Evolutionary conservation across 2,797 vertebrate species (phyloP), one percentile per base, ranked within the genome.

Genomic region (Hybognathus amarus): DNA sequence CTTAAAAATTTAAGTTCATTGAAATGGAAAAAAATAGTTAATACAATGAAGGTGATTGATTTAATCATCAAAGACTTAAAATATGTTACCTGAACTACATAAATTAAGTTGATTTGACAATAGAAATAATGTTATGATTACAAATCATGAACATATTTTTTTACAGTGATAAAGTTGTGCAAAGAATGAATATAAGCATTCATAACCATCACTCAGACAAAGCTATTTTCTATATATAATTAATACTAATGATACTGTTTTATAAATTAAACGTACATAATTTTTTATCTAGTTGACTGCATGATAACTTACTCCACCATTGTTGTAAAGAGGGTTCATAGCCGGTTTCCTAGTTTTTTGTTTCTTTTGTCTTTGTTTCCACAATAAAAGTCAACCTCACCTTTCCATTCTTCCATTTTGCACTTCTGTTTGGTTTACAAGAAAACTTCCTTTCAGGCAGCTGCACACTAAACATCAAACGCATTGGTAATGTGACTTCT

Each of bases 381-480:
- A 69, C 15, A 3, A 12, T 22, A 22, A 74, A 13, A 38, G 22
- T n/a, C 22, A 22, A 40, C 33, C 36, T 40, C 22, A 40, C 47
- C 27, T 81, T 75, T 47, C 30, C 20, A 36, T 38, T 50, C 33
- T 18, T 5, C 18, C 17, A 73, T 20, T 52, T 36, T 63, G 7
- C 52, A 27, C 33, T 27, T 36, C 20, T 50, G 36, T 36, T 33
- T 67, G 42, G 20, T 27, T 30, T 56, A 71, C 45, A 70, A 52
- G 59, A 42, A 9, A 30, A n/a, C 52, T 61, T 84, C 47, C 63
- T 22, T 33, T 36, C 27, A 73, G 38, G 69, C 38, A 50, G 59
- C 69, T 33, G 74, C 52, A 75, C 45, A 59, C 15, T 8, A 24
- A 83, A 82, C 80, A 81, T 79, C 67, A 71, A 82, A 77, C 8